Evolutionary conservation across 2,113 vertebrate species (phyloP).

Genomic region (Danio rerio): GRCz12tu NC_133193.1:50267001-50267500

Average conservation of each 20-base stretch:
- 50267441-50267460: neutral
- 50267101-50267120: neutral
- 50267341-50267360: neutral
- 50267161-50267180: neutral
- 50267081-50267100: slow-evolving; percentile 20
- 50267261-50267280: slow-evolving; percentile 16
- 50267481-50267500: neutral
- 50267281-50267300: neutral
- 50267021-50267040: slow-evolving; percentile 26
- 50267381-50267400: slow-evolving; percentile 17
- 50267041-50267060: slow-evolving; percentile 36
- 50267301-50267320: neutral
- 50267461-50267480: neutral
- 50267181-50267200: neutral
- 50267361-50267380: neutral
- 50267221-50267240: neutral
- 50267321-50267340: neutral
- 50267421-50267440: neutral
- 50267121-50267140: neutral
- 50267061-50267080: slow-evolving; percentile 14
- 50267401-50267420: neutral
- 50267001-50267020: slow-evolving; percentile 26
- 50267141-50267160: neutral
- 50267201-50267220: neutral
- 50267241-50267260: neutral